Evolutionary conservation across 2,888 invertebrate species (phyloP), one percentile per base, ranked within the genome.

Genomic region (Melanostoma mellinum): DNA sequence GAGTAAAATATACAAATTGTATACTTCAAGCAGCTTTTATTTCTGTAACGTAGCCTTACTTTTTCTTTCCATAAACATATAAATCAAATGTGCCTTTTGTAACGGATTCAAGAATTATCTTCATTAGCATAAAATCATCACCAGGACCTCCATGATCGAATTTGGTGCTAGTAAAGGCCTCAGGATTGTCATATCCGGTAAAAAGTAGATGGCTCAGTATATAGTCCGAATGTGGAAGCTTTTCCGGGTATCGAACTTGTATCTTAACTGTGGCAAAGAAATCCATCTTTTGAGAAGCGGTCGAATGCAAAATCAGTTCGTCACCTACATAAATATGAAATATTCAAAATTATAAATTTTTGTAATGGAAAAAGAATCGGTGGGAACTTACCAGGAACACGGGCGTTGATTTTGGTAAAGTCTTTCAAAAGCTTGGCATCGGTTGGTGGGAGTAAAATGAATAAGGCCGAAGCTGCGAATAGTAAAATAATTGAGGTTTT

Each of bases 61-160:
- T 82, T 68, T 82, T 78, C 10, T 82, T 82, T 8, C 82, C 82
- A 32, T 82, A 82, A 6, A 78, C 10, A n/a, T 52, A 72, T 0
- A 63, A 8, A 20, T 77, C 35, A 42, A 78, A 82, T n/a, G 77
- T 50, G 1, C 68, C 78, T 42, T 77, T 69, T 36, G 73, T 6
- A 6, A 82, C 69, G 4, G 77, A 82, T 30, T 77, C 42, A 6
- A 82, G 68, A 8, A 82, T 46, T 0, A 82, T 42, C 10, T 82
- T 77, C 20, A 73, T n/a, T 50, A 36, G 46, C 63, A 82, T 82
- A 20, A 10, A 40, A 42, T 82, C 82, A 0, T 30, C 1, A 35
- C 82, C 82, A 0, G 78, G 82, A 9, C 82, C 82, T 30, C 82
- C 82, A 1, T 8, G 10, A 32, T 77, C 73, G 2, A 73, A 68